Conservation (phyloP, 2,113 vertebrate genomes). For the Ia io region DNA sequence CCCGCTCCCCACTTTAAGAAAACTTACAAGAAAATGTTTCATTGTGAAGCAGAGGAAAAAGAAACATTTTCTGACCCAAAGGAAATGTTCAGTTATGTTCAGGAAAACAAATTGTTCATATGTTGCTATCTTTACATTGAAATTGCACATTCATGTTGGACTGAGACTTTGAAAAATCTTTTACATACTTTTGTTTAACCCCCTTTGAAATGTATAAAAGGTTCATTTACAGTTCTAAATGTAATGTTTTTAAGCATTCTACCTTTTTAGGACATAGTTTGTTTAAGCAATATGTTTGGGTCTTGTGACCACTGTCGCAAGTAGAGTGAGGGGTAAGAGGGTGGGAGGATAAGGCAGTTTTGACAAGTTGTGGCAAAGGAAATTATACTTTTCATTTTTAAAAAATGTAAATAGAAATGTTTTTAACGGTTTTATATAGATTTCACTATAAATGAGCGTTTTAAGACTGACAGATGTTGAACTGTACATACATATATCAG, state of each 20-base stretch:
- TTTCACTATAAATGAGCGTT: slow-evolving; percentile 88
- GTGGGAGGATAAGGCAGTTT: slow-evolving; percentile 63
- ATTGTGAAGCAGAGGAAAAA: slow-evolving; percentile 50
- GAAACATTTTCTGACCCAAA: slow-evolving; percentile 66
- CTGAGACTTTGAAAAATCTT: slow-evolving; percentile 72
- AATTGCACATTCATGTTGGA: slow-evolving; percentile 72
- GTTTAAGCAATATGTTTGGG: slow-evolving; percentile 76
- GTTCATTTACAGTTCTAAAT: slow-evolving; percentile 57
- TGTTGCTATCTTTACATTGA: slow-evolving; percentile 63
- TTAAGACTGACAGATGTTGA: slow-evolving; percentile 83
- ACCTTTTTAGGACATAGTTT: slow-evolving; percentile 78
- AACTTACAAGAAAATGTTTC: slow-evolving; percentile 59
- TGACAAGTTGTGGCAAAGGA: slow-evolving; percentile 80
- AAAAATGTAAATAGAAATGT: slow-evolving; percentile 83
- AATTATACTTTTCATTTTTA: slow-evolving; percentile 70
- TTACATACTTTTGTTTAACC: slow-evolving; percentile 64
- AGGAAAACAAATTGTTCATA: slow-evolving; percentile 67
- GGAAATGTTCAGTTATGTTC: slow-evolving; percentile 55
- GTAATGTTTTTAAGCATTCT: slow-evolving; percentile 66
- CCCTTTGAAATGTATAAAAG: slow-evolving; percentile 73
- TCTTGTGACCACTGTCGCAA: slow-evolving; percentile 73
- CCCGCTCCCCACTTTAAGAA: background rate
- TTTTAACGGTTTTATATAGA: slow-evolving; percentile 88
- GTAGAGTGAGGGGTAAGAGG: slow-evolving; percentile 35
- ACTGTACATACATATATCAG: slow-evolving; percentile 80